Evolutionary conservation across 2,113 vertebrate genomes (phyloP).

Genomic region (Pterocles orientalis): DNA sequence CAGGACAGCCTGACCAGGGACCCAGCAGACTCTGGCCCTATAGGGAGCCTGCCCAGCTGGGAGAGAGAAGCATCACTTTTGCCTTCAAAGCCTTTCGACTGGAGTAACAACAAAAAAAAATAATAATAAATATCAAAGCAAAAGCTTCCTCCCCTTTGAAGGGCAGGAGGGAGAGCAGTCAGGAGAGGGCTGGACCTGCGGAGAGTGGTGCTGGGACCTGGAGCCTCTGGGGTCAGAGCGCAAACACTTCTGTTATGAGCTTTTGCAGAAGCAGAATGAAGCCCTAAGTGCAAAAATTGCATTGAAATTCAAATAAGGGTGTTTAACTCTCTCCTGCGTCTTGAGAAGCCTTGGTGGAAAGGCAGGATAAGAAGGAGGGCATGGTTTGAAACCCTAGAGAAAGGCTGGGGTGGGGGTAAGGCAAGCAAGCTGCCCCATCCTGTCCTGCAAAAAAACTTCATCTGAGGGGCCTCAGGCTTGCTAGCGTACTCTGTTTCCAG

Average conservation of each 20-base stretch:
- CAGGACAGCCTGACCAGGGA: not conserved
- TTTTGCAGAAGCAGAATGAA: not conserved
- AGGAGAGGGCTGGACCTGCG: fast-evolving
- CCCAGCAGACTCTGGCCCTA: not conserved
- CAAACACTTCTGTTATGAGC: not conserved
- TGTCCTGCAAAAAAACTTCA: not conserved
- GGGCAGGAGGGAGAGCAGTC: not conserved
- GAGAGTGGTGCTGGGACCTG: fast-evolving
- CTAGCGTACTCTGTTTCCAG: not conserved
- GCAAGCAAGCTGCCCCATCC: not conserved
- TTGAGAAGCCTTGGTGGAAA: not conserved
- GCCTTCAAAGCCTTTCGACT: not conserved
- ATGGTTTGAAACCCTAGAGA: not conserved
- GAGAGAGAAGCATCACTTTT: not conserved
- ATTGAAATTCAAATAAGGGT: not conserved
- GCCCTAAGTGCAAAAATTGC: not conserved
- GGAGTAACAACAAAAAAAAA: not conserved
- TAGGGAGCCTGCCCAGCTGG: not conserved
- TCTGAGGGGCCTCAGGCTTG: not conserved
- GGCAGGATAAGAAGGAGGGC: not conserved
- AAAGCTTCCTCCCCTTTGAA: not conserved
- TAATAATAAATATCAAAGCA: not conserved
- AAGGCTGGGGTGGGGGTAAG: not conserved
- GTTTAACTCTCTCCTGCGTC: not conserved
- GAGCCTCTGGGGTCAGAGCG: not conserved